Evolutionary conservation across 2,797 vertebrate genomes (phyloP).

Genomic region (Acanthiza pusilla): DNA sequence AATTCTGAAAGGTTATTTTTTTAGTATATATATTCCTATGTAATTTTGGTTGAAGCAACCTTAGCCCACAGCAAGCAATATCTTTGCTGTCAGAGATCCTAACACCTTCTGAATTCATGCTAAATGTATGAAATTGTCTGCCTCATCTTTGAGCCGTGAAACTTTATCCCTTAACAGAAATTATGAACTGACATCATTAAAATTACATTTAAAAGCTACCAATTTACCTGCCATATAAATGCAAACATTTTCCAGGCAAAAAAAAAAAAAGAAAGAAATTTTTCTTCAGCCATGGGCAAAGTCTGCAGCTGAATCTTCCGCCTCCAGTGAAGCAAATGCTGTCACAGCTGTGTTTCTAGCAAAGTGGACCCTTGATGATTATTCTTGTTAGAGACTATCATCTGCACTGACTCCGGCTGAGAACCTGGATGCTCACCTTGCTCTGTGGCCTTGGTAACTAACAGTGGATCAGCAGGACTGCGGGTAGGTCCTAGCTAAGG

Average conservation of each 20-base stretch:
- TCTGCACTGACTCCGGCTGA: neutral
- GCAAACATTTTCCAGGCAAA: neutral
- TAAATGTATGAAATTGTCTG: neutral
- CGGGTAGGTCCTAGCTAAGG: neutral
- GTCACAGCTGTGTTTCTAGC: neutral
- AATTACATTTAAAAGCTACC: neutral
- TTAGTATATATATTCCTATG: neutral
- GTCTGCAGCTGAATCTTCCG: neutral
- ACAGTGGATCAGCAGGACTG: neutral
- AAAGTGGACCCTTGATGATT: neutral
- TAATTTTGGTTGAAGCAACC: neutral
- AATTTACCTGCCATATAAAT: neutral
- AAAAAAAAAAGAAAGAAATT: neutral
- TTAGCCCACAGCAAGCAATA: neutral
- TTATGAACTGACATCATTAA: neutral
- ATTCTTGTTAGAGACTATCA: neutral
- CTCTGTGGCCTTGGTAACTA: neutral
- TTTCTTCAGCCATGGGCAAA: neutral
- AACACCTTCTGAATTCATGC: neutral
- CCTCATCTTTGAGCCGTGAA: neutral
- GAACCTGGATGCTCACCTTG: neutral
- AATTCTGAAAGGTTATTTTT: neutral
- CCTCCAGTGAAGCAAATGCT: neutral
- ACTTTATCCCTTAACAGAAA: neutral
- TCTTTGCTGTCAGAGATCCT: slow-evolving; percentile 26